phyloP scores from a whole-genome alignment of 2,797 vertebrate species.

The Fratercula arctica region DNA sequence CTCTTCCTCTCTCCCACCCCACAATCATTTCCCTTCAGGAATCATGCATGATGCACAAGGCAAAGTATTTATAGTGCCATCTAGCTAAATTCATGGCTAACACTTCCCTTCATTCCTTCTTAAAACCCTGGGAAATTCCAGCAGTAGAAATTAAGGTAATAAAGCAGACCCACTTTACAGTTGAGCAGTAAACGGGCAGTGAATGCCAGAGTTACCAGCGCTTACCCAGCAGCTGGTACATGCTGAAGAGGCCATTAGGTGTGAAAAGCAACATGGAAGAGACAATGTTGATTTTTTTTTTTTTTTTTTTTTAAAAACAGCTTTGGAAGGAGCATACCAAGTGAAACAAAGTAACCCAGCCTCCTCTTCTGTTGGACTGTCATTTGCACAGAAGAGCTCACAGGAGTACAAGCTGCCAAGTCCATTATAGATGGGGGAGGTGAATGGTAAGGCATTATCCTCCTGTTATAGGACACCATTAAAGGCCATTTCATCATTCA shows the following conservation, averaged over 20 bases:
- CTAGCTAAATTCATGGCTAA: neutral
- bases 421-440: neutral
- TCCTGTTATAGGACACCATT: neutral
- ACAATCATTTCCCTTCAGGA: neutral
- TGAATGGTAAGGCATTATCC: neutral
- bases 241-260: neutral
- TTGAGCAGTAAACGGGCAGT: neutral
- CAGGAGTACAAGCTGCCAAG: neutral
- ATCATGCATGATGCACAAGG: neutral
- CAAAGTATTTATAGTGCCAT: neutral
- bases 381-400: neutral
- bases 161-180: neutral
- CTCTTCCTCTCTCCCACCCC: neutral
- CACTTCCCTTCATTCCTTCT: neutral
- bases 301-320: neutral
- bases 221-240: neutral
- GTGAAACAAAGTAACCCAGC: neutral
- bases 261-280: neutral
- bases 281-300: neutral
- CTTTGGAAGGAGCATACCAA: neutral
- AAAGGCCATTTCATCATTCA: neutral
- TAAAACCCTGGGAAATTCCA: neutral
- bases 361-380: neutral
- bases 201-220: neutral
- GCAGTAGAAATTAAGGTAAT: neutral